These are phyloP conservation scores for Noctua janthe DNA, from an alignment of 2,888 invertebrate species.

Conservation along the genomic window DNA sequence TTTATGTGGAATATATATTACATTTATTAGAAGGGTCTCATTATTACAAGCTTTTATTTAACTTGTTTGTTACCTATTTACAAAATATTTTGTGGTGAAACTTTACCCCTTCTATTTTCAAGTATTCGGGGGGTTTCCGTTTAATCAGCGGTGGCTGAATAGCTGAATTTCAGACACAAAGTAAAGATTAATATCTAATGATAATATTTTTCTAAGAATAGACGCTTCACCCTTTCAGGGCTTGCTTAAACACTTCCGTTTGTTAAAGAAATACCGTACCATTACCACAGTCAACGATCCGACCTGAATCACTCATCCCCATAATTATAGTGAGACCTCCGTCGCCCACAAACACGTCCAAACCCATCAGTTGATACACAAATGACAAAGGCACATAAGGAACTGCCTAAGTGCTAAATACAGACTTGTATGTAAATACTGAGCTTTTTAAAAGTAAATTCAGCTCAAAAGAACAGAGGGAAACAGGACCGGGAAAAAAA, in stretches of 20 bases:
- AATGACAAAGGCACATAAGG: conserved; percentile 33
- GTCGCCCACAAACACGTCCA: conserved; percentile 18
- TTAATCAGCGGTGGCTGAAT: not conserved
- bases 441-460: not conserved
- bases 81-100: not conserved
- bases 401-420: conserved; percentile 3
- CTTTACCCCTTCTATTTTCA: not conserved
- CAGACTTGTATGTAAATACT: conserved; percentile 7
- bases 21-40: not conserved
- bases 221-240: not conserved
- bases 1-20: not conserved
- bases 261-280: not conserved
- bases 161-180: not conserved
- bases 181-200: not conserved
- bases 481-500: not conserved
- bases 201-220: not conserved
- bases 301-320: not conserved
- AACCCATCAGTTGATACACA: conserved; percentile 22
- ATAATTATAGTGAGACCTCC: conserved; percentile 12
- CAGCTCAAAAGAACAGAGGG: not conserved
- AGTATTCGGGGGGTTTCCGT: not conserved
- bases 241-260: not conserved
- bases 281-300: not conserved
- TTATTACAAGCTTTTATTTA: not conserved
- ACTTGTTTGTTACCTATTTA: not conserved